These are phyloP conservation scores for Oeneis ivallda DNA, from an alignment of 2,888 invertebrate genomes.

Conservation along the genomic window DNA sequence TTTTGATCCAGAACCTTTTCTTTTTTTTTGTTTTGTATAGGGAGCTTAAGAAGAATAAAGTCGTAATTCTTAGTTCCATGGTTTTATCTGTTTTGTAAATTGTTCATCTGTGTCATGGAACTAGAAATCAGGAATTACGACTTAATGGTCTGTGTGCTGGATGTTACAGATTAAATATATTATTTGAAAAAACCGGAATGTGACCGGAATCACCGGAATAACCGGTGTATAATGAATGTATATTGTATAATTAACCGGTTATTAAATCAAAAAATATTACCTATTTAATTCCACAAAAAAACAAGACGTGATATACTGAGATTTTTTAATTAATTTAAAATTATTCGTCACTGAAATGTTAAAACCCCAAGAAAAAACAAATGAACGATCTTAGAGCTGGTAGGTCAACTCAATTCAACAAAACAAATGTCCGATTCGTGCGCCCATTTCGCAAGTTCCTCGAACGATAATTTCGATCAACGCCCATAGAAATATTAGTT, in stretches of 20 bases:
- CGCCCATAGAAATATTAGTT: conserved; percentile 59
- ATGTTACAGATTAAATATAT: background rate
- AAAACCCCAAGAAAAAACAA: conserved; percentile 45
- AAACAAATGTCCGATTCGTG: conserved; percentile 82
- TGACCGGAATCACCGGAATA: too few species aligned
- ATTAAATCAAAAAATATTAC: background rate
- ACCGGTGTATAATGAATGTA: too few species aligned
- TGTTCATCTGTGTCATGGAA: too few species aligned
- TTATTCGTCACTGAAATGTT: background rate
- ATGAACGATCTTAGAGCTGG: conserved; percentile 44
- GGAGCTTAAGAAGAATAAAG: too few species aligned
- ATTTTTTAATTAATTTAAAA: conserved; percentile 3
- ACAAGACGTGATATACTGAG: background rate
- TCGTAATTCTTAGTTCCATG: too few species aligned
- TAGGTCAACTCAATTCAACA: conserved; percentile 62
- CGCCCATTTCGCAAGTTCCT: conserved; percentile 81
- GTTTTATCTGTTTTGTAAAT: background rate
- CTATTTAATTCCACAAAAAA: background rate
- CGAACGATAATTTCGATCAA: conserved; percentile 72
- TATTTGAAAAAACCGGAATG: conserved; percentile 8
- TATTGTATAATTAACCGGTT: conserved; percentile 5
- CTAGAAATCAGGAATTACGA: too few species aligned
- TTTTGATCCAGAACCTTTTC: too few species aligned
- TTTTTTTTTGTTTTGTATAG: too few species aligned
- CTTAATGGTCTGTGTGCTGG: background rate